Evolutionary conservation across 2,888 invertebrate genomes (phyloP).

Genomic region (Lamproptera curius): DNA sequence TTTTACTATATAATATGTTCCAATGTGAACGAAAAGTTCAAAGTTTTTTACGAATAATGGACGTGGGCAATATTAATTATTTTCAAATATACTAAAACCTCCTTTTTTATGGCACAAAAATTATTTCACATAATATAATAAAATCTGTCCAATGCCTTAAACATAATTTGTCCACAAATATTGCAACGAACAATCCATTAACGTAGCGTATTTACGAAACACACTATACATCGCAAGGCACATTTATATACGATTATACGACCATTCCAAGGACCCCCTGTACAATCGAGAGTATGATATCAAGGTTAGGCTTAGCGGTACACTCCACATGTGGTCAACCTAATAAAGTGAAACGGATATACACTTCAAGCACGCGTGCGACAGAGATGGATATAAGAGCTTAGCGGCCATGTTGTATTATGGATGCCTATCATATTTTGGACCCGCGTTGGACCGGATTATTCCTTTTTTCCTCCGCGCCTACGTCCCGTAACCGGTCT

Average conservation of each 20-base stretch:
- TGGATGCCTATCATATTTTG: slow-evolving; percentile 79
- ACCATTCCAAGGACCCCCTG: slow-evolving; percentile 44
- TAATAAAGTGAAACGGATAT: slow-evolving; percentile 69
- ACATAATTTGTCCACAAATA: too few species aligned
- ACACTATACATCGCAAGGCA: too few species aligned
- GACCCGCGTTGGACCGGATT: slow-evolving; percentile 75
- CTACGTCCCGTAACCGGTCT: slow-evolving; percentile 73
- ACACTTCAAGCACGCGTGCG: slow-evolving; percentile 42
- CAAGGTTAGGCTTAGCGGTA: slow-evolving; percentile 78
- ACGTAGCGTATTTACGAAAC: too few species aligned
- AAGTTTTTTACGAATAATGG: too few species aligned
- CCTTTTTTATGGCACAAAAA: too few species aligned
- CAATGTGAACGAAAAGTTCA: too few species aligned
- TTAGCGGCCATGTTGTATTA: slow-evolving; percentile 78
- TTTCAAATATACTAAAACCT: too few species aligned
- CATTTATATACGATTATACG: background rate
- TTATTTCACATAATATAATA: too few species aligned
- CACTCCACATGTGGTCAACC: slow-evolving; percentile 78
- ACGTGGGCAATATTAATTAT: too few species aligned
- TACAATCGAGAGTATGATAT: slow-evolving; percentile 73
- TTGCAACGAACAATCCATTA: too few species aligned
- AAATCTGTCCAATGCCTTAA: too few species aligned
- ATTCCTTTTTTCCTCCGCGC: slow-evolving; percentile 71
- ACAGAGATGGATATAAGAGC: slow-evolving; percentile 62
- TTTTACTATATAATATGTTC: too few species aligned